Evolutionary conservation across 2,888 invertebrate species (phyloP).

Genomic region (Leucophenga maculata): DNA sequence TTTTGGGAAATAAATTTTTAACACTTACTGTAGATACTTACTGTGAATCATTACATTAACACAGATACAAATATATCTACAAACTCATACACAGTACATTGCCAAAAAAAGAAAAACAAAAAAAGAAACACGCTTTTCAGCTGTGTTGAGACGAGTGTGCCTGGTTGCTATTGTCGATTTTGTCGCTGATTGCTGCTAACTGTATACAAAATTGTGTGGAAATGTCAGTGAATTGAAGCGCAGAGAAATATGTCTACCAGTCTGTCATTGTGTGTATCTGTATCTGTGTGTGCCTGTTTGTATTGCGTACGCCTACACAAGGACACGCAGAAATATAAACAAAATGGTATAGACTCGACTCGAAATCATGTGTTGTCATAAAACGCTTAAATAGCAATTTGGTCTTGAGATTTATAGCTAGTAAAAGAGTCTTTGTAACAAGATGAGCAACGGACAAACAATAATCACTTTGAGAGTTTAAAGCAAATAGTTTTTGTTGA

Average conservation of each 20-base stretch:
- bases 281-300: not conserved
- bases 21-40: no score
- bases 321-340: conserved; percentile 8
- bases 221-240: conserved; percentile 1
- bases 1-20: no score
- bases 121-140: no score
- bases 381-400: conserved; percentile 63
- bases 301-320: not conserved
- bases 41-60: no score
- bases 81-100: not conserved
- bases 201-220: conserved; percentile 5
- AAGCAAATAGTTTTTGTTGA: not conserved
- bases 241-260: not conserved
- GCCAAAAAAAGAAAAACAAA: no score
- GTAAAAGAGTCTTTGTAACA: no score
- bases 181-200: conserved; percentile 11
- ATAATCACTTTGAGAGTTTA: no score
- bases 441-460: no score
- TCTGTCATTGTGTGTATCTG: not conserved
- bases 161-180: conserved; percentile 5
- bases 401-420: conserved; percentile 41
- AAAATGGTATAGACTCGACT: conserved; percentile 1
- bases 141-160: not conserved
- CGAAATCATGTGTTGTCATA: conserved; percentile 4
- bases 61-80: not conserved